phyloP scores from a whole-genome alignment of 2,797 vertebrate species.

The Acanthurus lineatus region DNA sequence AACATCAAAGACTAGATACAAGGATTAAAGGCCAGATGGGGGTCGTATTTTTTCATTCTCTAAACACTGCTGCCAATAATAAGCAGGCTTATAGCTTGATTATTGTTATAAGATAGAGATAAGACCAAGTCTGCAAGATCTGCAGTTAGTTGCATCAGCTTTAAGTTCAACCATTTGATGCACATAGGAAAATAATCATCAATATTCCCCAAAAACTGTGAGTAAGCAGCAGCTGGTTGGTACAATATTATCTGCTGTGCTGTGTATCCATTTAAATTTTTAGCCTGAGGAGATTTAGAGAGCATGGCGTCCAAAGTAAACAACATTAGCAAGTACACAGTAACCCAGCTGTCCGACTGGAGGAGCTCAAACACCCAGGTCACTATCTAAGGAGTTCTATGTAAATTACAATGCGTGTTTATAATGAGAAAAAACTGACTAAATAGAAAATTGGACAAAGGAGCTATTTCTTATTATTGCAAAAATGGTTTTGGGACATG shows the following conservation, averaged over 20 bases:
- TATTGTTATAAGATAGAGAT: slow-evolving; percentile 39
- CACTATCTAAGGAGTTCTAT: not conserved
- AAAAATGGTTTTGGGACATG: not conserved
- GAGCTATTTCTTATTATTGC: not conserved
- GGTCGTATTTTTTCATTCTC: slow-evolving; percentile 31
- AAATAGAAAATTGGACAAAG: not conserved
- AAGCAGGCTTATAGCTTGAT: slow-evolving; percentile 36
- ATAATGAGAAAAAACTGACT: not conserved
- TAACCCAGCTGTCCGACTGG: slow-evolving; percentile 29
- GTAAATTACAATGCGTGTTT: not conserved
- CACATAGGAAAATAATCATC: slow-evolving; percentile 47
- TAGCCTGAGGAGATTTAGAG: slow-evolving; percentile 32
- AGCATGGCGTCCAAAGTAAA: slow-evolving; percentile 30
- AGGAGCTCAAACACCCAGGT: slow-evolving; percentile 13
- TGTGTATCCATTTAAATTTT: slow-evolving; percentile 22
- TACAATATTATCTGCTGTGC: slow-evolving; percentile 3
- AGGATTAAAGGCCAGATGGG: slow-evolving; percentile 51
- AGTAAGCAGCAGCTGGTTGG: slow-evolving; percentile 35
- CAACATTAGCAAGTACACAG: slow-evolving; percentile 30
- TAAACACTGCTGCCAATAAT: slow-evolving; percentile 46
- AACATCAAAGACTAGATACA: slow-evolving; percentile 53
- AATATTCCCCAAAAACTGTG: slow-evolving; percentile 13
- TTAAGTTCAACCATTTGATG: slow-evolving; percentile 49
- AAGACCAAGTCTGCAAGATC: slow-evolving; percentile 29
- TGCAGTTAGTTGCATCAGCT: slow-evolving; percentile 59